Percentiles rank a stretch among this genome's conserved stretches.
Evolutionary conservation across 2,113 vertebrate genomes (phyloP).

Genomic region (Tragelaphus scriptus): DNA sequence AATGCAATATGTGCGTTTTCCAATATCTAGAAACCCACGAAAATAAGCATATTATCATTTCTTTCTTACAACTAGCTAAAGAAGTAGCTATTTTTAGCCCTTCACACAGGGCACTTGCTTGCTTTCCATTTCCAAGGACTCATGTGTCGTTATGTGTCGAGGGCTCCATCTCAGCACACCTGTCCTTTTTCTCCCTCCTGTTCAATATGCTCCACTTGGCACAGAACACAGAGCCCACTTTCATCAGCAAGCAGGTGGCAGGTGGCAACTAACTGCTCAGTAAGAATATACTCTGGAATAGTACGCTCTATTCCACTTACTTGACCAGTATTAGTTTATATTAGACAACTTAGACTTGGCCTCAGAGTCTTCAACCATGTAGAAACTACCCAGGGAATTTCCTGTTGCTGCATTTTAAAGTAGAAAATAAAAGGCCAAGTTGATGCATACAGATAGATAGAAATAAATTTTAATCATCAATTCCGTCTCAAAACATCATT

Average conservation of each 20-base stretch:
- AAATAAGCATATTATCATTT: background rate
- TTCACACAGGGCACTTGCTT: background rate
- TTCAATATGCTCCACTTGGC: background rate
- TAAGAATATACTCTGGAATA: background rate
- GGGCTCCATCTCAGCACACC: background rate
- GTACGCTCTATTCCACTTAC: background rate
- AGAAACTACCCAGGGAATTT: background rate
- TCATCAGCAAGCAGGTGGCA: background rate
- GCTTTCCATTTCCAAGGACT: background rate
- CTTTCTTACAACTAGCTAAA: background rate
- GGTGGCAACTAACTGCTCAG: background rate
- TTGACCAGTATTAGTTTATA: background rate
- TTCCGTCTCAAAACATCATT: background rate
- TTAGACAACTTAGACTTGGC: background rate
- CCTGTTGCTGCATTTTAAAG: background rate
- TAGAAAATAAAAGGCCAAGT: background rate
- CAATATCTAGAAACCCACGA: background rate
- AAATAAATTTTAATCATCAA: background rate
- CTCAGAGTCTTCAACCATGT: background rate
- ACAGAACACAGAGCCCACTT: background rate
- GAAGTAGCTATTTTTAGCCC: background rate
- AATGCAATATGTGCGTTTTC: background rate
- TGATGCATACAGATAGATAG: background rate
- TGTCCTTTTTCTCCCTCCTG: background rate
- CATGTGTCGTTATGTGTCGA: accelerated